Evolutionary conservation across 1,140 invertebrate species (phyloP).

Genomic region (Caenorhabditis remanei): DNA sequence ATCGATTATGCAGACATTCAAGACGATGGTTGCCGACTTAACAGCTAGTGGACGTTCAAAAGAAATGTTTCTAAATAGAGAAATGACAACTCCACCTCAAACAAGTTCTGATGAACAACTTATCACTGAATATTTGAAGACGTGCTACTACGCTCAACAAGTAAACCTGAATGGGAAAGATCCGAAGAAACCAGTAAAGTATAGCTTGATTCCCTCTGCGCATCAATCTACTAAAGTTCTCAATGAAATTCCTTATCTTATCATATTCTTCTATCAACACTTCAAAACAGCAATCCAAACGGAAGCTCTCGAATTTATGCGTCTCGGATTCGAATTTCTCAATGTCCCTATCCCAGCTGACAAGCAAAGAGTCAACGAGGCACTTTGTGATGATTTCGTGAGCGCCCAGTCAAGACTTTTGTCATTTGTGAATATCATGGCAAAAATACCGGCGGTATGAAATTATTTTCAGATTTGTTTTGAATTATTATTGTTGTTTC

Average conservation of each 20-base stretch:
- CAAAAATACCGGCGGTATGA: constrained; percentile 43
- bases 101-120: constrained; percentile 24
- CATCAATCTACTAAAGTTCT: constrained; percentile 60
- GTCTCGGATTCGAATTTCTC: constrained; percentile 40
- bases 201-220: constrained; percentile 61
- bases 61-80: neutral
- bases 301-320: constrained; percentile 46
- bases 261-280: constrained; percentile 63
- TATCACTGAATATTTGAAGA: constrained; percentile 13
- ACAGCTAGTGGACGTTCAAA: neutral
- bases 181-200: constrained; percentile 9
- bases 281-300: constrained; percentile 45
- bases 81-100: neutral
- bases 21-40: constrained; percentile 4
- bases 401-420: constrained; percentile 46
- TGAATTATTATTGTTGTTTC: neutral
- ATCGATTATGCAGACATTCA: neutral
- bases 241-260: constrained; percentile 53
- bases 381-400: constrained; percentile 34
- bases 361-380: neutral
- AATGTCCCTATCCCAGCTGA: neutral
- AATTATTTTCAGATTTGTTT: neutral
- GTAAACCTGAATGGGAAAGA: constrained; percentile 35
- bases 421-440: constrained; percentile 48
- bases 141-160: neutral